A percentile compares a stretch with the other conserved stretches of the same genome.
phyloP scores from a whole-genome alignment of 2,797 vertebrate genomes.

The Pseudochromis fuscus region DNA sequence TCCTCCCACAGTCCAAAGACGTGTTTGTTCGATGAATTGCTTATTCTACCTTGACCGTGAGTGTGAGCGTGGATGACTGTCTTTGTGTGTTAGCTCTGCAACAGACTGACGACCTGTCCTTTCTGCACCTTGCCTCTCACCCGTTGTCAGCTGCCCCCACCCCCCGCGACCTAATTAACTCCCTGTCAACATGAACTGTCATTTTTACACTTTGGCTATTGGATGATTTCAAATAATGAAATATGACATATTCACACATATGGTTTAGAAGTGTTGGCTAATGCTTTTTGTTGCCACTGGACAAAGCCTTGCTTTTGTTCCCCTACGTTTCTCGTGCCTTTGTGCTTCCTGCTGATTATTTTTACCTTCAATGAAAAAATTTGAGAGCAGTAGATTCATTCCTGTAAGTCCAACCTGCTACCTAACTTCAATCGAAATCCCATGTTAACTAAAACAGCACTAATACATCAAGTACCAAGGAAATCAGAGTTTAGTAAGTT shows the following conservation, averaged over 20 bases:
- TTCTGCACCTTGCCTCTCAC: no score
- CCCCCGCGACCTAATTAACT: no score
- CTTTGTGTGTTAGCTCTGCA: no score
- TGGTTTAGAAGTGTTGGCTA: background rate
- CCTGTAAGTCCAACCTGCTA: background rate
- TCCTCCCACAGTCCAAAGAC: no score
- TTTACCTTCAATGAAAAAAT: background rate
- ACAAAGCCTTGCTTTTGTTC: background rate
- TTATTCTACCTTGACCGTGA: no score
- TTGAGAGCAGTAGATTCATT: no score
- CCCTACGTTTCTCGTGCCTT: background rate
- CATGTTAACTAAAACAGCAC: background rate
- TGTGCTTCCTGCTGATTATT: background rate
- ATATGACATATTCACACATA: background rate
- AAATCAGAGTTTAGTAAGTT: slow-evolving; percentile 4
- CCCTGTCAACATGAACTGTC: background rate
- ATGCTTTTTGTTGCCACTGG: background rate
- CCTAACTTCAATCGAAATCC: slow-evolving; percentile 2
- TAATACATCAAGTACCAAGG: background rate
- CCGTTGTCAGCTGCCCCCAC: no score
- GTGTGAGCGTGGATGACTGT: no score
- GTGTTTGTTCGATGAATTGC: no score
- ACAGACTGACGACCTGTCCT: no score
- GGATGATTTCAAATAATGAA: background rate
- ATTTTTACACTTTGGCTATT: background rate